Base-by-base conservation (phyloP, 1,140 invertebrate species). In the Drusus annulatus region DNA sequence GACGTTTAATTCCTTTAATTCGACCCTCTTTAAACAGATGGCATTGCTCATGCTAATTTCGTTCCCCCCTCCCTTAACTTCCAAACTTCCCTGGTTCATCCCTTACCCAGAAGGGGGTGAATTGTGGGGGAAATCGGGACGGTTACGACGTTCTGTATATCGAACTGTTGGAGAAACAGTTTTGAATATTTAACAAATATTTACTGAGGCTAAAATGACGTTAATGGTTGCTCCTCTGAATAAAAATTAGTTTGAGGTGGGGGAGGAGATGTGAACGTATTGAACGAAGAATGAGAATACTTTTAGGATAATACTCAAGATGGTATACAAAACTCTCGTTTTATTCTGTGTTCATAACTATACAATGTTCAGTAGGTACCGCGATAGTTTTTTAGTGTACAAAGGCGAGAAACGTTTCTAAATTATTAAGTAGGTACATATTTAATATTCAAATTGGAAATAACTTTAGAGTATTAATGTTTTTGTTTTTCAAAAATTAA, bases 111-210 rank as follows among this genome's bases (percentile, higher is more conserved):
- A 71, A 69, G n/a, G 6, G 28, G 31, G 16, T 17, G 45, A 54
- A 28, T 31, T 19, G 15, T 17, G 45, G 28, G 16, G 19, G 13
- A 21, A 74, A 21, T 17, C n/a, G 7, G 6, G 19, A 25, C n/a
- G 5, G 50, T 79, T 79, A 17, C 5, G 68, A 4, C 78, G n/a
- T 79, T 71, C 58, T 60, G 21, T 58, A 52, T 23, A 8, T 31
- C 21, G 17, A 23, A 23, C 15, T 36, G 51, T 51, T 31, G 17
- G 19, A 23, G 79, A 76, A 80, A 80, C 79, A 56, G 79, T 80
- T 80, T 79, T 80, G 79, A 80, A 80, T 80, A 80, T 80, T 80
- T 80, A 80, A 77, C 79, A 80, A 80, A 80, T 80, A 80, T 80
- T 80, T 80, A 80, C 79, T 13, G 74, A 80, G 50, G 74, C 63